A percentile compares a stretch with the other conserved stretches of the same genome.
These are phyloP conservation scores for Sanderia malayensis DNA, from an alignment of 30 jellyfish, hydroid and myxozoan species.

Conservation along the genomic window DNA sequence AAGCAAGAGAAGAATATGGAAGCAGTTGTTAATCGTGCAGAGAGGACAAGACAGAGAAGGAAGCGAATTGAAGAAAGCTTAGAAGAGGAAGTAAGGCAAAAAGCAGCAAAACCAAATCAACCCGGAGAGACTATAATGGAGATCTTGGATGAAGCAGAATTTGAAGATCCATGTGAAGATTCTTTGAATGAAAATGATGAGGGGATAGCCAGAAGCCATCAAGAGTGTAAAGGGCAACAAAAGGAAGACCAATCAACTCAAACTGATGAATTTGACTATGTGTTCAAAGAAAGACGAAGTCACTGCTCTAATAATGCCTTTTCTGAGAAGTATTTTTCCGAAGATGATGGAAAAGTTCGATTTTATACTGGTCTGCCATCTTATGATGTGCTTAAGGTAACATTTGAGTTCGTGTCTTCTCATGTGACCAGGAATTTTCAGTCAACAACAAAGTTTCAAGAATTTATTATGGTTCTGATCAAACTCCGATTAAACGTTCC, in stretches of 20 bases:
- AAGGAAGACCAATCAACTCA: slow-evolving; percentile 36
- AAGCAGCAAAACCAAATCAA: too few relatives aligned
- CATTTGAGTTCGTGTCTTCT: slow-evolving; percentile 26
- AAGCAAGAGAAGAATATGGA: too few relatives aligned
- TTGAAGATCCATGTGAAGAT: slow-evolving; percentile 15
- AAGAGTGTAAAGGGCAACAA: slow-evolving; percentile 12
- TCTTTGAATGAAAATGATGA: slow-evolving; percentile 18
- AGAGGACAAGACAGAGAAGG: too few relatives aligned
- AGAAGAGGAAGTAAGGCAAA: too few relatives aligned
- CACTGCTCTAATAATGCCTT: slow-evolving; percentile 18
- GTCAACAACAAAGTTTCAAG: slow-evolving; percentile 42
- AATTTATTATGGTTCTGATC: slow-evolving; percentile 50
- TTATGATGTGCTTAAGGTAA: slow-evolving; percentile 33
- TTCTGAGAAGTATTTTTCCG: slow-evolving; percentile 18
- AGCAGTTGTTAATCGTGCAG: too few relatives aligned
- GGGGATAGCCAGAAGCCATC: slow-evolving; percentile 16
- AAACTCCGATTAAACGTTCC: slow-evolving; percentile 32
- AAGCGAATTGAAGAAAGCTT: too few relatives aligned
- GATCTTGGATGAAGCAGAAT: too few relatives aligned
- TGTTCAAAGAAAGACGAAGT: slow-evolving; percentile 23
- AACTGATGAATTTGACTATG: slow-evolving; percentile 40
- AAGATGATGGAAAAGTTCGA: slow-evolving; percentile 43
- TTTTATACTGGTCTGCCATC: slow-evolving; percentile 59
- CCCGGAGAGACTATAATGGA: too few relatives aligned
- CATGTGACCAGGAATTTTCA: slow-evolving; percentile 27